phyloP scores from a whole-genome alignment of 2,888 invertebrate genomes.

The Tenthredo amoena region DNA sequence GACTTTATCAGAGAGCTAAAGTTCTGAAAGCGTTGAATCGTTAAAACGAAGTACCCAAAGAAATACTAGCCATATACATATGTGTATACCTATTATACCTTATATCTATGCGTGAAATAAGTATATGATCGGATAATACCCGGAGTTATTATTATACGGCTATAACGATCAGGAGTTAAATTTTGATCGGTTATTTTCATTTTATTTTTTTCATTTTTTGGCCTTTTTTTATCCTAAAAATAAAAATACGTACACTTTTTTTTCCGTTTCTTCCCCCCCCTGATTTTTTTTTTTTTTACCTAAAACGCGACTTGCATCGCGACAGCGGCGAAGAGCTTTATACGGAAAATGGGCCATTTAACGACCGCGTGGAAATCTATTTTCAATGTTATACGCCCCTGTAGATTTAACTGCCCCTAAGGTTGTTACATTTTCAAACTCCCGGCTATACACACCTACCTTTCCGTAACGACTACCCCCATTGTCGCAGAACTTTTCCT shows the following conservation, averaged over 20 bases:
- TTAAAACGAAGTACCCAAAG: neutral
- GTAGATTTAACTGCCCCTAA: conserved; percentile 13
- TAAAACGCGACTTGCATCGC: neutral
- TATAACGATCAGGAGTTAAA: neutral
- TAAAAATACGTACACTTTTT: neutral
- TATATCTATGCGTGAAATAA: neutral
- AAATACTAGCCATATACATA: neutral
- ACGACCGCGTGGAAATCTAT: conserved; percentile 33
- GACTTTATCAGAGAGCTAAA: neutral
- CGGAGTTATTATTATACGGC: neutral
- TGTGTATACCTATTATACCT: neutral
- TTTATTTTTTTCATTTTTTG: neutral
- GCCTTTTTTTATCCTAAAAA: neutral
- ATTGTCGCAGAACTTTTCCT: neutral
- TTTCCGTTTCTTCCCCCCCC: too few species aligned
- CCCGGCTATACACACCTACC: neutral
- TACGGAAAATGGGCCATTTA: conserved; percentile 19
- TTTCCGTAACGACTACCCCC: neutral
- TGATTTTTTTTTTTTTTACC: neutral
- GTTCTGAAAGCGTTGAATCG: neutral
- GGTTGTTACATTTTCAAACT: conserved; percentile 27
- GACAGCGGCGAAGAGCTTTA: neutral
- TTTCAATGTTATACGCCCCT: conserved; percentile 34
- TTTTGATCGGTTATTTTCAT: neutral
- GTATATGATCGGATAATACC: neutral